Evolutionary conservation across 2,797 vertebrate genomes (phyloP).

Genomic region (Mormyrus hasselquistii): DNA sequence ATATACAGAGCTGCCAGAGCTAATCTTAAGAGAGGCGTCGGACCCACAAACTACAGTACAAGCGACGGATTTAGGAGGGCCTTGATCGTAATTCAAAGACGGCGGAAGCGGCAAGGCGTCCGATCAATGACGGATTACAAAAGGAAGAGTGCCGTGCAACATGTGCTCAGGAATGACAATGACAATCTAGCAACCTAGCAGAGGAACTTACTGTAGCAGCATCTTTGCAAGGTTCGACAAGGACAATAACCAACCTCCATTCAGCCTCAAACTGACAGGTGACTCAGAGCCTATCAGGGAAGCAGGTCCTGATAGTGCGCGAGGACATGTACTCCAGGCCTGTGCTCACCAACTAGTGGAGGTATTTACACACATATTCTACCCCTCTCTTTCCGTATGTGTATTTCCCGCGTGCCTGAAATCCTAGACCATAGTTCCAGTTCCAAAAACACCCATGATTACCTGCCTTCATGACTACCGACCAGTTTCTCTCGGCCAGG

Average conservation of each 20-base stretch:
- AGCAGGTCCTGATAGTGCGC: background rate
- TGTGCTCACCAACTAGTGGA: background rate
- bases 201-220: background rate
- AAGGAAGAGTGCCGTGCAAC: background rate
- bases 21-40: background rate
- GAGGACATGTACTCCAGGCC: background rate
- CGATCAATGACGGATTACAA: background rate
- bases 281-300: background rate
- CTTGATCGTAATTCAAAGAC: background rate
- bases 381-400: background rate
- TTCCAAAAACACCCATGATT: background rate
- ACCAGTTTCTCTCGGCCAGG: background rate
- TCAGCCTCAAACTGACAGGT: background rate
- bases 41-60: background rate
- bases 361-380: background rate
- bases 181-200: background rate
- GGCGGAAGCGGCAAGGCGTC: background rate
- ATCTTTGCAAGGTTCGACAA: background rate
- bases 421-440: background rate
- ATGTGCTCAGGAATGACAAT: background rate
- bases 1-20: background rate
- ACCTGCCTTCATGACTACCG: background rate
- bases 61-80: background rate
- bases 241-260: background rate
- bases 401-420: background rate